Evolutionary conservation across 2,797 vertebrate genomes (phyloP), one percentile per base, ranked within the genome.

Genomic region (Sebastes elongatus): DNA sequence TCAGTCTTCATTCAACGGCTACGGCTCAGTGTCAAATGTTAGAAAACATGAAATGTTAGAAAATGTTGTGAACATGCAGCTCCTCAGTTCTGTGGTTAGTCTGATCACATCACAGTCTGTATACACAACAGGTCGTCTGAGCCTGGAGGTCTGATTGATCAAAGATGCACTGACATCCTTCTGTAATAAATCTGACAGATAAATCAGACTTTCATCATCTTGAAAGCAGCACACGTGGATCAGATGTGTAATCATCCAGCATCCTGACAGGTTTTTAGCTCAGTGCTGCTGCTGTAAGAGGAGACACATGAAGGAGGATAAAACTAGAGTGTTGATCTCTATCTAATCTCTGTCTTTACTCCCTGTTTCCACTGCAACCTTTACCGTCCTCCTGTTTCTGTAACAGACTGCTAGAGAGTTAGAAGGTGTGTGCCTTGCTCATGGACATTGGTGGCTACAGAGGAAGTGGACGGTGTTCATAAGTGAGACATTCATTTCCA

Each of bases 1-100:
- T 93, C 82, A 93, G 85, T 69, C 80, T 72, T 55, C 68, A 71
- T 42, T 85, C 32, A 76, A 32, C 30, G 59, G 35, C 63, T 66
- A 18, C 10, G 4, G 22, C 10, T 25, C 2, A 35, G 38, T n/a
- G 30, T 56, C 2, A 76, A 61, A 71, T 33, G 28, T 72, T 13
- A 82, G 25, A 28, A 53, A 35, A 46, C n/a, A 20, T 2, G 7
- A 10, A 23, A 55, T 1, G 56, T 27, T 61, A 67, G 32, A 65
- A 74, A 62, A 33, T 20, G 62, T 11, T 42, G 23, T 30, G 2
- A 59, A 3, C 71, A 60, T 64, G 75, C 72, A 78, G 30, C 25
- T 81, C 49, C 72, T 84, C 57, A 4, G 3, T 79, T 62, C 10
- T 22, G 28, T 20, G 46, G 55, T 82, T 69, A 71, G 49, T 35